Base-by-base conservation (phyloP, 2,888 invertebrate species). In the Hetaerina titia region DNA sequence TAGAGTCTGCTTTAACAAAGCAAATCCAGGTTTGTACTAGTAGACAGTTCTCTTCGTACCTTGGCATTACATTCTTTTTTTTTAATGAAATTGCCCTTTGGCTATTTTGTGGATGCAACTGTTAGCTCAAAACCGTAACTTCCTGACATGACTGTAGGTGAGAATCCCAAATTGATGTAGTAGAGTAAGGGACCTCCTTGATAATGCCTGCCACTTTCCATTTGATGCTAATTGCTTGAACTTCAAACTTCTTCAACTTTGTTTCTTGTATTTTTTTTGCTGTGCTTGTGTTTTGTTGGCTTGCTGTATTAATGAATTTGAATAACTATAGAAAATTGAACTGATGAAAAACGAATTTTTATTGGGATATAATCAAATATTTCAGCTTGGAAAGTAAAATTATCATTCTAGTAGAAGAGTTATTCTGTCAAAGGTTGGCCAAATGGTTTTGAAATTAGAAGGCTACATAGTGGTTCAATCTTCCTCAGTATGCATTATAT, bases 1-100 rank as follows among this genome's bases (percentile, higher is more conserved):
- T 92, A 92, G 92, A 92, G 69, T 92, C 92, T 64, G 92, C 92
- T 92, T 92, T 92, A 92, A 74, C 17, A 45, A 92, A 92, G 92
- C 92, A 92, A 69, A 92, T 92, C 69, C 92, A 92, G 92, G 92
- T 92, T 92, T 92, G 92, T 92, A 92, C 92, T 69, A 69, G 92
- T 92, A 92, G 92, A 64, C 92, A 69, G 92, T 92, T 74, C 69
- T 92, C 69, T 92, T 92, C 92, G 69, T 92, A 69, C 69, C 89
- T 89, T 89, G 89, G 22, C 56, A 13, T 89, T 69, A 63, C 69
- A 92, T 74, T 60, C 90, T 64, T 90, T 92, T 90, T 92, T 92
- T 92, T 92, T 60, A 45, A 45, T 92, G 64, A 81, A 19, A 13
- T 31, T 31, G 31, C 31, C 81, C 19, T 81, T 69, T 63, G 60